Evolutionary conservation across 2,888 invertebrate species (phyloP), one percentile per base, ranked within the genome.

Genomic region (Euzetes globulus): DNA sequence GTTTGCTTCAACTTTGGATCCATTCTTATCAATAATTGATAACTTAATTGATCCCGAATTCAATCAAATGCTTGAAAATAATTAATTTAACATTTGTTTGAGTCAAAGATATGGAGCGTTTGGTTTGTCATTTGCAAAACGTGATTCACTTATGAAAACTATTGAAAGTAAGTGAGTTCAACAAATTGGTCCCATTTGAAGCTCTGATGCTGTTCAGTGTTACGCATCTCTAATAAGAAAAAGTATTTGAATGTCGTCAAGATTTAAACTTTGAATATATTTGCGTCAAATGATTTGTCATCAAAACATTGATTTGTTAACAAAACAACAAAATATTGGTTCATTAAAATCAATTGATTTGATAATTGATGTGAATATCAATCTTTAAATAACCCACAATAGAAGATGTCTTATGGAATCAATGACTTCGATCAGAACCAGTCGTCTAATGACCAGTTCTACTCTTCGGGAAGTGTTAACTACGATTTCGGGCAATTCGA

Each of bases 401-500:
- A 58, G 4, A 22, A 17, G 13, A 58, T 58, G 58, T 58, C 58
- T 6, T 58, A 58, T 27, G 58, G 58, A 29, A 25, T 58, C 29
- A 58, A 58, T 29, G 58, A 58, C 29, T 58, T 58, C 17, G 58
- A 58, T 13, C 13, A 25, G 27, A 58, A 1, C 13, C 27, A 58
- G 3, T 7, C n/a, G 52, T 7, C 55, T 19, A 19, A 19, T 25
- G 25, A 63, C 33, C 63, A 29, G 33, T 33, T 63, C 15, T 33
- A 63, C 9, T 29, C 55, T 47, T 47, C 55, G 6, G 25, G 55
- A 47, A 47, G 50, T 50, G 33, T 5, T 63, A 29, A 33, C 63
- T 72, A 75, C 58, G 75, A 72, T 9, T 75, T 75, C 45, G 72
- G 72, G 7, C 68, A 60, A 47, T 75, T 72, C 22, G 72, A 75